Conservation (phyloP, 2,888 invertebrate genomes). For the Lepas anatifera region DNA sequence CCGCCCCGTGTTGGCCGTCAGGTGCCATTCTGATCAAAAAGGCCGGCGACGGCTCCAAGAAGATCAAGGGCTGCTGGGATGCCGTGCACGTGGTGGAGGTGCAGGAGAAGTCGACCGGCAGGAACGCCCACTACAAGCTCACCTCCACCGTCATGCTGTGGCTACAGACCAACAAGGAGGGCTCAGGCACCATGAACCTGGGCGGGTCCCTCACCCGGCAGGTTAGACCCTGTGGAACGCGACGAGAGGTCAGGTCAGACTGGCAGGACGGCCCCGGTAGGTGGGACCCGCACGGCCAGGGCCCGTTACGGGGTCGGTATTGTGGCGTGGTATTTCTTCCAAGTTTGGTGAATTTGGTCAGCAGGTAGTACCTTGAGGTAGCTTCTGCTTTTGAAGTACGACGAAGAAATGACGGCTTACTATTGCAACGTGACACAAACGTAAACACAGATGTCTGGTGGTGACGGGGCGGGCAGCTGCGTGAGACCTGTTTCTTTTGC, state of each 20-base stretch:
- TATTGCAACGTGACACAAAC: too few relatives aligned
- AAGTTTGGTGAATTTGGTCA: too few relatives aligned
- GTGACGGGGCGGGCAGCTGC: too few relatives aligned
- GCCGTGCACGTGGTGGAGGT: slow-evolving; percentile 99
- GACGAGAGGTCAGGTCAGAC: slow-evolving; percentile 74
- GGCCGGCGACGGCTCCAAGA: slow-evolving; percentile 94
- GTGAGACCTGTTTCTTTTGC: too few relatives aligned
- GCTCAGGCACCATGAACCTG: slow-evolving; percentile 96
- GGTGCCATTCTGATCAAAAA: slow-evolving; percentile 98
- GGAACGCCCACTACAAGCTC: slow-evolving; percentile 93
- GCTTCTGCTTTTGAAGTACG: too few relatives aligned
- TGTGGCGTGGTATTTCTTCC: too few relatives aligned
- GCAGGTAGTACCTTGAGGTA: too few relatives aligned
- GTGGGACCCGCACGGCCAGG: not conserved
- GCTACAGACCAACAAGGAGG: slow-evolving; percentile 93
- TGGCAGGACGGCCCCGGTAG: too few relatives aligned
- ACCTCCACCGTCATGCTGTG: slow-evolving; percentile 99
- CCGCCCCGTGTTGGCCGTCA: too few relatives aligned
- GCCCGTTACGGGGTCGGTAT: too few relatives aligned
- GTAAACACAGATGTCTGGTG: too few relatives aligned
- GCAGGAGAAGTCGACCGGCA: slow-evolving; percentile 85
- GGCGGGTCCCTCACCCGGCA: slow-evolving; percentile 97
- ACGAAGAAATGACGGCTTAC: too few relatives aligned
- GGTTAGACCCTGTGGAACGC: slow-evolving; percentile 47
- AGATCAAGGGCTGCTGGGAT: slow-evolving; percentile 99